Base-by-base conservation (phyloP, 2,113 vertebrate genomes). In the Brachionichthys hirsutus region DNA sequence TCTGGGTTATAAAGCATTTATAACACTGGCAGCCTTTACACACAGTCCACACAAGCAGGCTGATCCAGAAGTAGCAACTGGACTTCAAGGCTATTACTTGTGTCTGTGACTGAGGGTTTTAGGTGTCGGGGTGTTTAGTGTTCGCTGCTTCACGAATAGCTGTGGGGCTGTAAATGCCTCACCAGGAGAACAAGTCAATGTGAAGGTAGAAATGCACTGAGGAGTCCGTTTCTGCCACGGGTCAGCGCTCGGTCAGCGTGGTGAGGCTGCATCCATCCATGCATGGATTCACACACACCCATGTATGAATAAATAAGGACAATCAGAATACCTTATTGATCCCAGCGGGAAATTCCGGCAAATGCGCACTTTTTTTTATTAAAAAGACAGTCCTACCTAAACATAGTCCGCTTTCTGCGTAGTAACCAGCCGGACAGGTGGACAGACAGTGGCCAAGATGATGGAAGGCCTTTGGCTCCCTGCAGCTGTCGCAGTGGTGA, bases 401-500 rank as follows among this genome's bases (percentile, higher is more conserved):
- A 60, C 87, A 89, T 0, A 12, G 20, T 24, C 0, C 50, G 36
- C 70, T 74, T 0, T 88, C 66, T 0, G 65, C 7, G 13, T 72
- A 77, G 77, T 30, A 80, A 0, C 87, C 86, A 0, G 53, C 50
- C 0, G 87, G 86, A 72, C 87, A 89, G 17, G 40, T 9, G 1
- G 76, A 11, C 47, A 80, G 46, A 46, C 87, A 89, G 55, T 43
- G 84, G 14, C 84, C 86, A 0, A n/a, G 60, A 20, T 87, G 84
- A 20, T 85, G 80, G 16, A 82, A 10, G 10, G 87, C 54, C 50
- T 72, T 77, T 0, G 74, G 61, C 55, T 88, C 72, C 43, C 53
- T 69, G 84, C 87, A 89, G 80, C 56, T 76, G 9, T 80, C 72
- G 18, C 87, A 89, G 19, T 60, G 72, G 30, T 85, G 83, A 0